These are phyloP conservation scores for Drosophila meridionalis DNA, from an alignment of 2,888 invertebrate species.

Conservation along the genomic window DNA sequence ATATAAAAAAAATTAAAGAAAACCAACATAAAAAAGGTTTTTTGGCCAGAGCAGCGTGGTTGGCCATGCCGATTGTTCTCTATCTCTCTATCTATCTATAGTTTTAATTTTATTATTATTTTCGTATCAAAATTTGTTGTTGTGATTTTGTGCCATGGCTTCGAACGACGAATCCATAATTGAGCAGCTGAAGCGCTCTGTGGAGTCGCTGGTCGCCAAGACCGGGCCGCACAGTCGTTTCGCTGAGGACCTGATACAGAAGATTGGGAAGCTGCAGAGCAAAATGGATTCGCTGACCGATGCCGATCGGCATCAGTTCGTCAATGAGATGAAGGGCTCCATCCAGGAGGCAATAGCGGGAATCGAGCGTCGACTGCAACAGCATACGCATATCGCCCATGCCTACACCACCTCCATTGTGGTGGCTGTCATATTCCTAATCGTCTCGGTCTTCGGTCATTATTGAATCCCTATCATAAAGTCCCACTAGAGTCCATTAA, in stretches of 20 bases:
- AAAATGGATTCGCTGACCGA: conserved; percentile 73
- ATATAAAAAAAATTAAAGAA: conserved; percentile 17
- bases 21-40: conserved; percentile 17
- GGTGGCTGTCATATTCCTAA: conserved; percentile 69
- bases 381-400: conserved; percentile 71
- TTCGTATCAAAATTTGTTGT: conserved; percentile 7
- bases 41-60: conserved; percentile 26
- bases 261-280: conserved; percentile 68
- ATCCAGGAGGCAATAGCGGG: conserved; percentile 72
- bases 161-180: conserved; percentile 62
- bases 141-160: conserved; percentile 43
- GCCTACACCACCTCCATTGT: conserved; percentile 76
- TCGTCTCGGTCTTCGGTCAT: conserved; percentile 79
- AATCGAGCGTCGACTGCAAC: conserved; percentile 71
- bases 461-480: conserved; percentile 6
- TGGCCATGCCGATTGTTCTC: conserved; percentile 32
- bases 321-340: conserved; percentile 77
- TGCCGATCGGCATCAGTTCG: conserved; percentile 71
- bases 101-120: conserved; percentile 4
- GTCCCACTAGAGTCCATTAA: not conserved
- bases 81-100: conserved; percentile 1
- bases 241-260: conserved; percentile 66
- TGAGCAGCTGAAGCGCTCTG: conserved; percentile 73
- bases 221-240: conserved; percentile 73
- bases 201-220: conserved; percentile 73